These are phyloP conservation scores for Lagopus leucura DNA, from an alignment of 2,113 vertebrate species.

Conservation along the genomic window DNA sequence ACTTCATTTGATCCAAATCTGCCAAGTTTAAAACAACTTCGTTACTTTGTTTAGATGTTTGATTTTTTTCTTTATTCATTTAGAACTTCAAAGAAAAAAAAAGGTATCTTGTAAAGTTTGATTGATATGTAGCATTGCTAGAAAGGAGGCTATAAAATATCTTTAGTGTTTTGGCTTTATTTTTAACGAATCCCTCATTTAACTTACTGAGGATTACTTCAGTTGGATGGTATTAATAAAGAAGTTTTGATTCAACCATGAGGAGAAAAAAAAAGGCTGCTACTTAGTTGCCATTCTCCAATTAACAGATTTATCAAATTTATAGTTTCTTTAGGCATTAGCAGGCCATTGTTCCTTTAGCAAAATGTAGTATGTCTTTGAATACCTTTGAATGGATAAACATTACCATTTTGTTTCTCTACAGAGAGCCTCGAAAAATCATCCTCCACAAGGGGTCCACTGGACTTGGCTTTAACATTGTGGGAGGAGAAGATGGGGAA, in stretches of 20 bases:
- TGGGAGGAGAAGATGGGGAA: slow-evolving; percentile 96
- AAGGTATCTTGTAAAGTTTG: neutral
- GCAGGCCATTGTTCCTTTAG: neutral
- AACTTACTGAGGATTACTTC: neutral
- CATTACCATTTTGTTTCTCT: slow-evolving; percentile 72
- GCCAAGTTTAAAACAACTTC: neutral
- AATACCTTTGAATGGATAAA: neutral
- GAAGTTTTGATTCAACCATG: neutral
- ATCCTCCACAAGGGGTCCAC: slow-evolving; percentile 95
- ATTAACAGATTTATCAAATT: neutral
- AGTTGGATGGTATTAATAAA: neutral
- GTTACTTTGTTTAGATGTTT: neutral
- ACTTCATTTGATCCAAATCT: neutral
- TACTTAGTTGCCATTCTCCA: neutral
- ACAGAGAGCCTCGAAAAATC: slow-evolving; percentile 94
- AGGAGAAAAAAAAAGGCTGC: neutral
- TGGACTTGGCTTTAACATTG: slow-evolving; percentile 97
- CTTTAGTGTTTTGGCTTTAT: neutral
- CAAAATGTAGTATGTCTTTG: neutral
- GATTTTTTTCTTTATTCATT: neutral
- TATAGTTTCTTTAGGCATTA: neutral
- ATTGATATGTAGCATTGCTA: neutral
- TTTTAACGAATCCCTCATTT: neutral
- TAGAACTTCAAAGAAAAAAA: neutral
- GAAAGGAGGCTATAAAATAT: neutral